Base-by-base conservation (phyloP, 2,113 vertebrate species). In the Gymnogyps californianus region DNA sequence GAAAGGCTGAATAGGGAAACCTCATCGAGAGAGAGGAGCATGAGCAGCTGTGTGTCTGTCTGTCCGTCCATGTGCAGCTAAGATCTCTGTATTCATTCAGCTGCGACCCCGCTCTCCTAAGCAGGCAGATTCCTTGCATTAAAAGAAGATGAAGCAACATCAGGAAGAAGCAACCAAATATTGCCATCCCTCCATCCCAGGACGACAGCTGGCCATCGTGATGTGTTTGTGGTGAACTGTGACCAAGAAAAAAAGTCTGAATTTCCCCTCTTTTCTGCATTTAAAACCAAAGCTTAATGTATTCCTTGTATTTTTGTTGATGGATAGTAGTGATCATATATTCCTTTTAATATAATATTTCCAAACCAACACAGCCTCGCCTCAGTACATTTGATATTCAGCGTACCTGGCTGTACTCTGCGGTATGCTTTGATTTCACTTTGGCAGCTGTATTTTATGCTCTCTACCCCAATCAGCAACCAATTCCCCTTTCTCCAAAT, bases 321-420 rank as follows among this genome's bases (percentile, higher is more conserved):
- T 52, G 79, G 80, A 51, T 34, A 67, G 57, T 8, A 92, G 77
- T 95, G 87, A 96, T 97, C 90, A 82, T 71, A 36, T 89, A 95
- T 96, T 93, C 89, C 77, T 95, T 96, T 96, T 89, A 91, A 96
- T 94, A 55, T 29, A 91, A 4, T 47, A 79, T 93, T 93, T 96
- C 69, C 87, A 82, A 74, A 40, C 59, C 69, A 71, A 17, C 54
- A 18, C 72, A 75, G 81, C 69, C 69, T 83, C 2, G 2, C 52
- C 26, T 54, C 1, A 0, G 24, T 40, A 19, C 78, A 4, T 57
- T 93, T 79, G 91, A 46, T 91, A 26, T 70, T 57, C 89, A 69
- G 10, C 0, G 0, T 90, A 79, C 91, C 81, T 87, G 90, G 38
- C 82, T 79, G 83, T 34, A 9, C 69, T 64, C 81, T 47, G 81